A percentile compares a stretch with the other conserved stretches of the same genome.
Conservation (phyloP, 2,113 vertebrate species). For the Tragelaphus buxtoni region DNA sequence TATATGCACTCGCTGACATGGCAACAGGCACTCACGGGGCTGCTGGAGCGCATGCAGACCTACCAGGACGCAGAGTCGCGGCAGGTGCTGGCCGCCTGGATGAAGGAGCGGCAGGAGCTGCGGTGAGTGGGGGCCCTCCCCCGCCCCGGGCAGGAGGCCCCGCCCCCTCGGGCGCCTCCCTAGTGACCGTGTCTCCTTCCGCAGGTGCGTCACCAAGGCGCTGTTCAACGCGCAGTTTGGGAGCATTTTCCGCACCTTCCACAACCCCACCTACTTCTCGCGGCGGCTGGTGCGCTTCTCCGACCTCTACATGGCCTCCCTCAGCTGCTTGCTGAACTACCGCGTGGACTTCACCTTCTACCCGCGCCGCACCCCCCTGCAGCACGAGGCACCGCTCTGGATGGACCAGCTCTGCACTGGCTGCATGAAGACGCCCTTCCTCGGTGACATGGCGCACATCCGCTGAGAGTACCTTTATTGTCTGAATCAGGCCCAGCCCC, state of each 20-base stretch:
- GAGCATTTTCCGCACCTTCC: slow-evolving; percentile 88
- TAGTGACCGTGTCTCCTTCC: background rate
- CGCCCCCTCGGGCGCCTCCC: accelerated
- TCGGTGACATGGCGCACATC: slow-evolving; percentile 87
- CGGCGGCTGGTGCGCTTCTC: slow-evolving; percentile 85
- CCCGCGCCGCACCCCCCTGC: slow-evolving; percentile 85
- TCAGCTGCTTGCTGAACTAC: slow-evolving; percentile 86
- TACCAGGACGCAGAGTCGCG: slow-evolving; percentile 83
- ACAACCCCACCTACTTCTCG: slow-evolving; percentile 88
- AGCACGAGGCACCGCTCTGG: slow-evolving; percentile 86
- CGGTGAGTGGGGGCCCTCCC: slow-evolving; percentile 76
- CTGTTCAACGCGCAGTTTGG: slow-evolving; percentile 88
- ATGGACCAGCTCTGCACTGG: slow-evolving; percentile 89
- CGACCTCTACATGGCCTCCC: slow-evolving; percentile 88
- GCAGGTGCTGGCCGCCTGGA: slow-evolving; percentile 84
- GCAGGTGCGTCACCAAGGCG: slow-evolving; percentile 84
- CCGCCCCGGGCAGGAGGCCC: accelerated
- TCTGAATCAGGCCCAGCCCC: background rate
- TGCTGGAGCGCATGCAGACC: slow-evolving; percentile 87
- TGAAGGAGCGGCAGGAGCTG: slow-evolving; percentile 86
- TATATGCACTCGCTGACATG: slow-evolving; percentile 88
- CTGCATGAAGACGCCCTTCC: slow-evolving; percentile 88
- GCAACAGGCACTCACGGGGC: slow-evolving; percentile 86
- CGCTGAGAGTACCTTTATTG: slow-evolving; percentile 78
- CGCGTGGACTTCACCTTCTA: slow-evolving; percentile 86